Percentiles rank a stretch among this genome's conserved stretches.
phyloP scores from a whole-genome alignment of 2,797 vertebrate genomes.

The Lagorchestes hirsutus region DNA sequence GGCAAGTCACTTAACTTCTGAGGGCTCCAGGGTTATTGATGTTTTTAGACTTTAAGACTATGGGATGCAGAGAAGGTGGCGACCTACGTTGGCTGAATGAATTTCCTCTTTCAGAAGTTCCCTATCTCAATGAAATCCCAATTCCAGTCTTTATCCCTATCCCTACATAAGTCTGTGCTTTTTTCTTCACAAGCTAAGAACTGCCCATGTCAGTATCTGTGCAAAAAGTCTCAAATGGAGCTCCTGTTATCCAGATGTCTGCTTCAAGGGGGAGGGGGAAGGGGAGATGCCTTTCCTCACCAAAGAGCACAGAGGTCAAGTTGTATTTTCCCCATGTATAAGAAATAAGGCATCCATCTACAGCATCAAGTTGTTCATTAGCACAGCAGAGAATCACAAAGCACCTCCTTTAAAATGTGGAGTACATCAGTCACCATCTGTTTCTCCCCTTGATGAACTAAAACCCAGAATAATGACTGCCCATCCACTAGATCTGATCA shows the following conservation, averaged over 20 bases:
- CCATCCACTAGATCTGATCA: neutral
- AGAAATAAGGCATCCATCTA: neutral
- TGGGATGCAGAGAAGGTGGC: neutral
- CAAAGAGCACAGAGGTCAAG: constrained; percentile 9
- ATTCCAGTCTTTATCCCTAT: neutral
- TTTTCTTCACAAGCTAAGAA: neutral
- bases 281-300: neutral
- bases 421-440: neutral
- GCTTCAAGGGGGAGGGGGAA: neutral
- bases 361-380: neutral
- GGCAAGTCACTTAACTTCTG: neutral
- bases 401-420: neutral
- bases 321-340: neutral
- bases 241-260: neutral
- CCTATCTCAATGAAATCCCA: neutral
- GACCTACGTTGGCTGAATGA: neutral
- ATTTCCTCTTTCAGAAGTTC: neutral
- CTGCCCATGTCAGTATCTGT: neutral
- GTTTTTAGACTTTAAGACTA: neutral
- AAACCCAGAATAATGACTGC: neutral
- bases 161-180: neutral
- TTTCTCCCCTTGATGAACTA: neutral
- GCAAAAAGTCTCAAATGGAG: neutral
- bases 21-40: neutral
- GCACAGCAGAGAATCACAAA: constrained; percentile 35